Percentiles rank a stretch among this genome's conserved stretches.
These are phyloP conservation scores for Leptogaster cylindrica DNA, from an alignment of 2,888 invertebrate genomes.

Conservation along the genomic window DNA sequence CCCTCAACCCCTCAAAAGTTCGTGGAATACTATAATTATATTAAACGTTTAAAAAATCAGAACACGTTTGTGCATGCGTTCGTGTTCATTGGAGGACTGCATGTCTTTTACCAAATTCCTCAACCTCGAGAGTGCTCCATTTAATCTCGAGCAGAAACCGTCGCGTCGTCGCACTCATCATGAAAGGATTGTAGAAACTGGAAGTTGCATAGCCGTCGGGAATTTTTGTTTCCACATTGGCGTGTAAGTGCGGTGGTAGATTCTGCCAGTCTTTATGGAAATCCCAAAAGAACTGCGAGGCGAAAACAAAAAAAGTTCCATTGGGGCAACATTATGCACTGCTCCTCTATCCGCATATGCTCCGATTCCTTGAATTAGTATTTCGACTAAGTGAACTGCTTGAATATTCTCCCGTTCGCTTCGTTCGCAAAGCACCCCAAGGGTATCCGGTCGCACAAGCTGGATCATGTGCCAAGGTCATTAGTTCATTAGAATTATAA, in stretches of 20 bases:
- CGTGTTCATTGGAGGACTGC: too few species aligned
- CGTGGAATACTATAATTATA: too few species aligned
- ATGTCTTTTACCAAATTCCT: constrained; percentile 25
- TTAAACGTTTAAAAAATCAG: too few species aligned
- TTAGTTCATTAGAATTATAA: too few species aligned
- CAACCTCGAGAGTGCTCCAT: constrained; percentile 8
- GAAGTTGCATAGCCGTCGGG: constrained; percentile 44
- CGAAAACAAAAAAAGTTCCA: constrained; percentile 10
- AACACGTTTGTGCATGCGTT: too few species aligned
- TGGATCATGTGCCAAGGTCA: constrained; percentile 12
- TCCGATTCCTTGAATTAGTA: constrained; percentile 27
- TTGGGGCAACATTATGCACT: constrained; percentile 25
- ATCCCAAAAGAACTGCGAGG: constrained; percentile 8
- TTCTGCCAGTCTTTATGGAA: constrained; percentile 20
- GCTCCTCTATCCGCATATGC: too few species aligned
- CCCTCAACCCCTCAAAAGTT: too few species aligned
- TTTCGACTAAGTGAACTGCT: constrained; percentile 17
- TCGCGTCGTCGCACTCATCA: not conserved
- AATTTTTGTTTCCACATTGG: constrained; percentile 45
- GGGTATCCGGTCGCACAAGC: not conserved
- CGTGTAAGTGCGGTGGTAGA: constrained; percentile 45
- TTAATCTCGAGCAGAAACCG: constrained; percentile 15
- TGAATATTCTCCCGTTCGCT: constrained; percentile 28
- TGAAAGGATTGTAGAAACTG: constrained; percentile 28
- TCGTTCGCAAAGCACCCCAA: not conserved